Conservation (phyloP, 1,140 invertebrate genomes). For the Augochlora pura region DNA sequence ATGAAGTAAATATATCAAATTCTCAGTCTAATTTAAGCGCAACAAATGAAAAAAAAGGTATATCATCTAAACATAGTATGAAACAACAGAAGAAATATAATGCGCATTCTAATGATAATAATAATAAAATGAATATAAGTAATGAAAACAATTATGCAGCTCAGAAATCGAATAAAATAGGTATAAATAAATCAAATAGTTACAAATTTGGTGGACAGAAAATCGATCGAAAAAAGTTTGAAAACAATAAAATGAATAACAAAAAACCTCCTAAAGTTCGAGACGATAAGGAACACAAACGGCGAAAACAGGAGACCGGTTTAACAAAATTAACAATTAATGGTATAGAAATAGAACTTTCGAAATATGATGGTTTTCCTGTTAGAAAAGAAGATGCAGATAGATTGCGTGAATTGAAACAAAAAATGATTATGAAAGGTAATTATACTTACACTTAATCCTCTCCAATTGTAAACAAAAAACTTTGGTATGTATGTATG, state of each 20-base stretch:
- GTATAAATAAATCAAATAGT: not conserved
- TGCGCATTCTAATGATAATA: not conserved
- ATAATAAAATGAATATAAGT: conserved; percentile 21
- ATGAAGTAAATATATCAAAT: conserved; percentile 31
- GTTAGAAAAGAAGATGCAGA: conserved; percentile 87
- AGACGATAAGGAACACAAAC: conserved; percentile 74
- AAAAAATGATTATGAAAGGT: conserved; percentile 85
- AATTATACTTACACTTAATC: too few species aligned
- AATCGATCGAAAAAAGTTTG: conserved; percentile 23
- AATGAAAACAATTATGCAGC: conserved; percentile 4
- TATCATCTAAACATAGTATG: conserved; percentile 69
- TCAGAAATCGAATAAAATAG: conserved; percentile 31
- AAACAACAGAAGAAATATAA: conserved; percentile 41
- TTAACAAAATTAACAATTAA: conserved; percentile 82
- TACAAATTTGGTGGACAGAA: not conserved
- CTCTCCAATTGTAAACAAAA: too few species aligned
- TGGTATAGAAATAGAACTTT: conserved; percentile 83
- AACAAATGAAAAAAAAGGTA: conserved; percentile 33
- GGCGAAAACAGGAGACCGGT: conserved; percentile 80
- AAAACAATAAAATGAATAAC: conserved; percentile 22
- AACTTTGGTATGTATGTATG: too few species aligned
- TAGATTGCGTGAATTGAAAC: conserved; percentile 82
- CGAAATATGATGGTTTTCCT: conserved; percentile 86
- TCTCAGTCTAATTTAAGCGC: conserved; percentile 17
- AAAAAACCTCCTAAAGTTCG: conserved; percentile 67